Evolutionary conservation across 2,113 vertebrate species (phyloP).

Genomic region (Acanthochromis polyacanthus): DNA sequence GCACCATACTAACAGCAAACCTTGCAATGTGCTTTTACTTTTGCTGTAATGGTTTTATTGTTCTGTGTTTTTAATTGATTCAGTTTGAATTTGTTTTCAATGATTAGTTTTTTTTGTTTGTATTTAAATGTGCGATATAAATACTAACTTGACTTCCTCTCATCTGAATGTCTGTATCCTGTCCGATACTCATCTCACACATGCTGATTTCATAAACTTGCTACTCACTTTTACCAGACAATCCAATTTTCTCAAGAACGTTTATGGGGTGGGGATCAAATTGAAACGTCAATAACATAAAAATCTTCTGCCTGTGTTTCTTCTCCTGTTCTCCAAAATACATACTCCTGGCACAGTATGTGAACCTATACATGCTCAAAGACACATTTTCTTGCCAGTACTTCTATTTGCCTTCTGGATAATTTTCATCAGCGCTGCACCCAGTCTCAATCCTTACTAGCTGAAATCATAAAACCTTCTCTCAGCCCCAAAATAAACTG

Average conservation of each 20-base stretch:
- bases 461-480: neutral
- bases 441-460: neutral
- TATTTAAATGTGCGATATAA: too few relatives aligned
- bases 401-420: neutral
- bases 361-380: neutral
- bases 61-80: too few relatives aligned
- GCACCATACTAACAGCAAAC: too few relatives aligned
- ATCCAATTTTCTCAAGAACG: slow-evolving; percentile 77
- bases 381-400: neutral
- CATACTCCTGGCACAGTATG: slow-evolving; percentile 4
- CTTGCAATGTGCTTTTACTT: too few relatives aligned
- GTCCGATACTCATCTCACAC: slow-evolving; percentile 10
- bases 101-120: too few relatives aligned
- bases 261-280: slow-evolving; percentile 74
- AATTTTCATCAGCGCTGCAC: neutral
- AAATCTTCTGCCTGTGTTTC: slow-evolving; percentile 38
- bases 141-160: slow-evolving; percentile 24
- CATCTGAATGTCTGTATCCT: slow-evolving; percentile 32
- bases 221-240: slow-evolving; percentile 69
- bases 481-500: slow-evolving; percentile 23
- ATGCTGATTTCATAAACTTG: slow-evolving; percentile 71
- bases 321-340: slow-evolving; percentile 13
- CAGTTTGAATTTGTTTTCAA: neutral
- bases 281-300: slow-evolving; percentile 65
- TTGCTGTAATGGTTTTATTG: too few relatives aligned